These are phyloP conservation scores for Bombus vancouverensis DNA, from an alignment of 1,140 invertebrate species.

Conservation along the genomic window DNA sequence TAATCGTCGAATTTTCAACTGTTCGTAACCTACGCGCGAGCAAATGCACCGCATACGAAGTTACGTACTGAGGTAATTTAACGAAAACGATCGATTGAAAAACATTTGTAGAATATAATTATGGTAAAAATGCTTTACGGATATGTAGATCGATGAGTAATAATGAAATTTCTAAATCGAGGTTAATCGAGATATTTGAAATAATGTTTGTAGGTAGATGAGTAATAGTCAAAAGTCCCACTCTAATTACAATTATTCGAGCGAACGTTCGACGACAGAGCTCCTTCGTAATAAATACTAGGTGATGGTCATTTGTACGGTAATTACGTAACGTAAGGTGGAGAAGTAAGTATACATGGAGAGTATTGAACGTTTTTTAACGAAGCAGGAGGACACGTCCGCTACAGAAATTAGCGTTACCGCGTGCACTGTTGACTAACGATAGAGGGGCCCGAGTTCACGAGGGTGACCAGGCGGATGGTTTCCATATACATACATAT, in stretches of 20 bases:
- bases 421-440: slow-evolving; percentile 73
- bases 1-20: neutral
- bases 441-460: slow-evolving; percentile 67
- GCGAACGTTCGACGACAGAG: no score
- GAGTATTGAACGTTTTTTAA: slow-evolving; percentile 60
- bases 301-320: neutral
- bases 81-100: no score
- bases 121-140: no score
- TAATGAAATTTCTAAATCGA: neutral
- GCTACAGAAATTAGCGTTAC: slow-evolving; percentile 76
- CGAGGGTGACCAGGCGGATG: slow-evolving; percentile 70
- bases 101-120: no score
- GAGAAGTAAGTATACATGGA: neutral
- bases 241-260: no score
- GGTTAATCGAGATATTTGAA: neutral
- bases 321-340: neutral
- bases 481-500: slow-evolving; percentile 59
- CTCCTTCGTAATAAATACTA: neutral
- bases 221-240: no score
- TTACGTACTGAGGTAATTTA: no score
- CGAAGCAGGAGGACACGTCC: slow-evolving; percentile 52
- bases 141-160: neutral
- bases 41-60: neutral
- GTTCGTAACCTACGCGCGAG: neutral
- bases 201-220: no score